Evolutionary conservation across 2,888 invertebrate genomes (phyloP).

Genomic region (Therioaphis trifolii): DNA sequence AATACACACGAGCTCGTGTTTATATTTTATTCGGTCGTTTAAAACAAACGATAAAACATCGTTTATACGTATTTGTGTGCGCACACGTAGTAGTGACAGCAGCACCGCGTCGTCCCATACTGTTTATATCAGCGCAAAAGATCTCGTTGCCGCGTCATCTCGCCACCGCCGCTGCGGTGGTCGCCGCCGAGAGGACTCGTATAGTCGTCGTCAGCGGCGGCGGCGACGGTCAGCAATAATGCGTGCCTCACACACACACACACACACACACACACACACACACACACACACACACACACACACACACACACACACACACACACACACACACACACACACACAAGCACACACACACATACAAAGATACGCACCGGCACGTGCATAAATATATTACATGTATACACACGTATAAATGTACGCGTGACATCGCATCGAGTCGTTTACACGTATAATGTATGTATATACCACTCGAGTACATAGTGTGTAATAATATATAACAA

Average conservation of each 20-base stretch:
- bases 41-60: too few species aligned
- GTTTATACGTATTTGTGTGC: too few species aligned
- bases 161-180: too few species aligned
- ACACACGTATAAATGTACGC: background rate
- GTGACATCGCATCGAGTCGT: background rate
- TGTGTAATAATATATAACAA: slow-evolving; percentile 11
- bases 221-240: background rate
- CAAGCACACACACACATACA: background rate
- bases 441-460: slow-evolving; percentile 9
- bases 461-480: background rate
- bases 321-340: background rate
- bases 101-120: background rate
- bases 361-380: background rate
- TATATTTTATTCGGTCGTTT: slow-evolving; percentile 23
- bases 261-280: too few species aligned
- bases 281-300: too few species aligned
- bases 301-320: too few species aligned
- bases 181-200: too few species aligned
- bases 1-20: background rate
- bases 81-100: background rate
- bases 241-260: too few species aligned
- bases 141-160: too few species aligned
- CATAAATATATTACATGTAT: slow-evolving; percentile 1
- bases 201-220: too few species aligned
- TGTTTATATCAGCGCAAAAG: too few species aligned